phyloP scores from a whole-genome alignment of 2,113 vertebrate species.

The Sylvilagus bachmani region DNA sequence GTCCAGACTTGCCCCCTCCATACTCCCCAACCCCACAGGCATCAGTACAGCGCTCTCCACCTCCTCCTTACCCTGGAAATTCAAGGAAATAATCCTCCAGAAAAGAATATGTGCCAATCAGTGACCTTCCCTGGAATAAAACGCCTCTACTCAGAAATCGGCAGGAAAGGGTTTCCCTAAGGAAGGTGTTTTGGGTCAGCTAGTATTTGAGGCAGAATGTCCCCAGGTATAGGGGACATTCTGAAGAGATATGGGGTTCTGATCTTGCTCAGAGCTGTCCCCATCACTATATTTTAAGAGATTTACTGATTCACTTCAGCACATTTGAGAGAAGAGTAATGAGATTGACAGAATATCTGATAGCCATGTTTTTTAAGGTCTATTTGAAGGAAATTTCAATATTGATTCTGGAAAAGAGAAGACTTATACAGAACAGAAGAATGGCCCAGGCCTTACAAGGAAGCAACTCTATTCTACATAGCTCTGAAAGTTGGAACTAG shows the following conservation, averaged over 20 bases:
- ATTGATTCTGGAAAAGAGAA: background rate
- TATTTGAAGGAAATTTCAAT: background rate
- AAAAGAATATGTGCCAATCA: background rate
- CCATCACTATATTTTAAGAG: background rate
- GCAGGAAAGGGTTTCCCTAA: background rate
- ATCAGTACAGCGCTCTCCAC: conserved; percentile 88
- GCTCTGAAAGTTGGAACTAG: background rate
- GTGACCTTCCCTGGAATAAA: conserved; percentile 43
- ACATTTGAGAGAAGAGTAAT: background rate
- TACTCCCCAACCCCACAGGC: conserved; percentile 91
- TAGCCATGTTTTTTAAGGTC: background rate
- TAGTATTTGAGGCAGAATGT: background rate
- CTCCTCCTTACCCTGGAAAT: conserved; percentile 94
- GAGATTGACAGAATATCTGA: background rate
- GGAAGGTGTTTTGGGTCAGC: background rate
- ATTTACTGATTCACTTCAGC: background rate
- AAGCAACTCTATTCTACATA: background rate
- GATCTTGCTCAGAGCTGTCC: background rate
- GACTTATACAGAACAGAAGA: background rate
- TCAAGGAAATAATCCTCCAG: conserved; percentile 88
- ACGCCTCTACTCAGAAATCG: conserved; percentile 42
- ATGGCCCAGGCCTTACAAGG: background rate
- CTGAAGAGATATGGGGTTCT: background rate
- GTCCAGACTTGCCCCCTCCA: conserved; percentile 91
- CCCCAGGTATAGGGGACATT: too few species aligned